Base-by-base conservation (phyloP, 2,888 invertebrate species). In the Thera obeliscata region DNA sequence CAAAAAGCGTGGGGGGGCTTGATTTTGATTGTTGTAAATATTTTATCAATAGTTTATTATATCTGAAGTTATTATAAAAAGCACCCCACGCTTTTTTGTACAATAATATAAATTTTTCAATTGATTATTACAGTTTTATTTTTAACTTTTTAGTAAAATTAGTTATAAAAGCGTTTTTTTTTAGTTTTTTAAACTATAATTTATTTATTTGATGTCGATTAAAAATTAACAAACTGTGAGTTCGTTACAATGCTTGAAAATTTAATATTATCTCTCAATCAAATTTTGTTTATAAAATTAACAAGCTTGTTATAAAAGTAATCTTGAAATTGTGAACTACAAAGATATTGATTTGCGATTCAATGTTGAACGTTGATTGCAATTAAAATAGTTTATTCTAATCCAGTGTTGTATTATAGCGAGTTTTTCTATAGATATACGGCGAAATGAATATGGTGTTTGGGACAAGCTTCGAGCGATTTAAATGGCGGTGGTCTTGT, bases 301-400 rank as follows among this genome's bases (percentile, higher is more conserved):
- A 55, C 2, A 36, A n/a, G 11, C 54, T 54, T 35, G 35, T 9
- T 54, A 22, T 33, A 46, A 35, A 49, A 49, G 3, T 50, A 12
- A 12, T 59, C 36, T 50, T 36, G 22, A 3, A 43, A 56, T 50
- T 33, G 9, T 54, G n/a, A 58, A 52, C 33, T 46, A 9, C 43
- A 33, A 46, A 54, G 11, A 61, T 62, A 66, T 62, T 57, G 58
- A 66, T 83, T 80, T 78, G 77, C 50, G 74, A 83, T 78, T 81
- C 81, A 82, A 84, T 80, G 74, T 81, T 74, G 76, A 84, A 76
- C 76, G 81, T 84, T 83, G 82, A 82, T 85, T 68, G 86, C 84
- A 87, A 89, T 89, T 89, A 87, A 88, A 88, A 87, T 86, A 83
- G 83, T 87, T 87, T 83, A 87, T 87, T 83, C 79, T 83, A 83